A percentile compares a stretch with the other conserved stretches of the same genome.
These are phyloP conservation scores for Laupala kohalensis DNA, from an alignment of 1,140 invertebrate species.

Conservation along the genomic window DNA sequence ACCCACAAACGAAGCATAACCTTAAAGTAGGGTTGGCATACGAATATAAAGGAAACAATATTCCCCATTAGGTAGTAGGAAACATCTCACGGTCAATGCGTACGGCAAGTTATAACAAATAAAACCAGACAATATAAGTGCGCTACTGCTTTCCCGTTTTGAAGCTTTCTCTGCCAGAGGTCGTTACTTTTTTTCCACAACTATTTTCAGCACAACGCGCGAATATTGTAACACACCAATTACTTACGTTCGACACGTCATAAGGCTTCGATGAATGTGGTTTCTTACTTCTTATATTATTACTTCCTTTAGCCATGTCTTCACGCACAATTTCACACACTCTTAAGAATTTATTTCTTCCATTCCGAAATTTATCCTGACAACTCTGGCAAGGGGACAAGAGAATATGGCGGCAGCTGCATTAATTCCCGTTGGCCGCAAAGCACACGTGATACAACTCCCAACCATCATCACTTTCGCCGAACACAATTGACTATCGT, in stretches of 20 bases:
- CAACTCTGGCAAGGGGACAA: not conserved
- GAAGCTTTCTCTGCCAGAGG: not conserved
- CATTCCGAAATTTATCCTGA: constrained; percentile 1
- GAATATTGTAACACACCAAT: constrained; percentile 2
- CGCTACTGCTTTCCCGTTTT: too few relatives aligned
- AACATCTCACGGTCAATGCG: too few relatives aligned
- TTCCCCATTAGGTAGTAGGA: too few relatives aligned
- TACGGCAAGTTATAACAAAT: too few relatives aligned
- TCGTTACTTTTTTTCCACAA: not conserved
- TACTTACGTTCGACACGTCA: constrained; percentile 10
- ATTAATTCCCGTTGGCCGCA: constrained; percentile 6
- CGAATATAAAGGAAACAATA: too few relatives aligned
- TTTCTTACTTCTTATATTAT: constrained; percentile 5
- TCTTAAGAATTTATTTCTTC: not conserved
- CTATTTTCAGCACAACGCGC: constrained; percentile 10
- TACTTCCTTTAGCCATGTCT: constrained; percentile 6
- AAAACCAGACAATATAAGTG: too few relatives aligned
- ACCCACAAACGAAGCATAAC: not conserved
- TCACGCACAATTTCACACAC: not conserved
- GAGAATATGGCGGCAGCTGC: constrained; percentile 9
- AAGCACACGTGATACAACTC: constrained; percentile 3
- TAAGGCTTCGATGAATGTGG: constrained; percentile 7
- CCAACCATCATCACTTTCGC: not conserved
- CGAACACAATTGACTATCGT: not conserved
- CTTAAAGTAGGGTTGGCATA: not conserved